Evolutionary conservation across 2,888 invertebrate species (phyloP).

Genomic region (Megaustenia siamemsis): DNA sequence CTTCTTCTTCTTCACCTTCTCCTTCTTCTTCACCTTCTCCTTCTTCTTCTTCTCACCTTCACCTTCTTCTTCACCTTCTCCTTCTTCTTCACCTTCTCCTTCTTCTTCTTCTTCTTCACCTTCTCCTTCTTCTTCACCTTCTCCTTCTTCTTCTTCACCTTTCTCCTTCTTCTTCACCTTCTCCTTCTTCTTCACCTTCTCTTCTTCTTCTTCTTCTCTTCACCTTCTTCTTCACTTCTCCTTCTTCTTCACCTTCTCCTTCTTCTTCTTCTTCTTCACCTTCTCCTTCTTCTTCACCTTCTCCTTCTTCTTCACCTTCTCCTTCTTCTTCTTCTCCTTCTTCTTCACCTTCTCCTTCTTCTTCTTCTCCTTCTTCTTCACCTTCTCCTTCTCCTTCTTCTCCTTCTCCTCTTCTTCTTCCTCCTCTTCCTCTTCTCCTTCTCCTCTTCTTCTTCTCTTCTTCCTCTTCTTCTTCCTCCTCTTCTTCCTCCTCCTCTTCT

Average conservation of each 20-base stretch:
- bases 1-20: neutral
- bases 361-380: neutral
- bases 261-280: too few species aligned
- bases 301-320: neutral
- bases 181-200: neutral
- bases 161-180: constrained; percentile 9
- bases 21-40: neutral
- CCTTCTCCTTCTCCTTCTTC: neutral
- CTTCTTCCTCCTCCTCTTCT: neutral
- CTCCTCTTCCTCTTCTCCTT: neutral
- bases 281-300: neutral
- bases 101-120: neutral
- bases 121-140: neutral
- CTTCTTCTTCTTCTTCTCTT: neutral
- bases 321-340: neutral
- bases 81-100: neutral
- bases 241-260: constrained; percentile 10
- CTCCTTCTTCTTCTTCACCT: neutral
- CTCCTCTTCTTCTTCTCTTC: neutral
- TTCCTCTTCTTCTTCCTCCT: neutral
- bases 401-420: constrained; percentile 22
- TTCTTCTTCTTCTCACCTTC: neutral
- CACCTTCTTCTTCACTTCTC: neutral
- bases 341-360: neutral
- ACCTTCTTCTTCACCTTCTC: constrained; percentile 4